Evolutionary conservation across 2,888 invertebrate species (phyloP).

Genomic region (Pristionchus arcanus): DNA sequence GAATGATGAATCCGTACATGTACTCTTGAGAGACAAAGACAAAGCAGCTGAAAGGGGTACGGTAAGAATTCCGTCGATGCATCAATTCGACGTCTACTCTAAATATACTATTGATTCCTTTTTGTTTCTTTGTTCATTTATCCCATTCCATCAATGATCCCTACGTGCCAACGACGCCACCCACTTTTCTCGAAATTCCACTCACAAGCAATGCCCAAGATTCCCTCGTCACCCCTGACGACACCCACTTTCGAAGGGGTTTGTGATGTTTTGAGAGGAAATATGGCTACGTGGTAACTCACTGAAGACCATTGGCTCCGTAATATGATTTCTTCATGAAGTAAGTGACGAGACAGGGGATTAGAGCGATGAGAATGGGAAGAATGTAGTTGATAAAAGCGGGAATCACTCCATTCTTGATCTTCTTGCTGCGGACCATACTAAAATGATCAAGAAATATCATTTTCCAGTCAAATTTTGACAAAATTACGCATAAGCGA

Average conservation of each 20-base stretch:
- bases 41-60: constrained; percentile 62
- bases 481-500: constrained; percentile 68
- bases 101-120: too few species aligned
- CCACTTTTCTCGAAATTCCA: background rate
- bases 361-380: constrained; percentile 62
- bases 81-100: too few species aligned
- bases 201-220: background rate
- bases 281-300: background rate
- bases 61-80: background rate
- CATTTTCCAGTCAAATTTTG: background rate
- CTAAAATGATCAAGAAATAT: background rate
- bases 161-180: constrained; percentile 1
- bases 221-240: background rate
- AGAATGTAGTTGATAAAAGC: constrained; percentile 63
- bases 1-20: constrained; percentile 69
- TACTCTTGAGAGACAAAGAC: constrained; percentile 63
- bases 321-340: constrained; percentile 58
- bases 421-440: constrained; percentile 48
- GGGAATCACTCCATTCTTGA: constrained; percentile 64
- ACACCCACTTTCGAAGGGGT: background rate
- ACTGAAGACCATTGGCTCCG: constrained; percentile 56
- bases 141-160: background rate
- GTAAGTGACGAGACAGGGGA: constrained; percentile 62
- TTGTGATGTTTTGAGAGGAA: background rate
- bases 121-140: background rate